These are phyloP conservation scores for Piscicola geometra DNA, from an alignment of 2,888 invertebrate genomes.

Conservation along the genomic window DNA sequence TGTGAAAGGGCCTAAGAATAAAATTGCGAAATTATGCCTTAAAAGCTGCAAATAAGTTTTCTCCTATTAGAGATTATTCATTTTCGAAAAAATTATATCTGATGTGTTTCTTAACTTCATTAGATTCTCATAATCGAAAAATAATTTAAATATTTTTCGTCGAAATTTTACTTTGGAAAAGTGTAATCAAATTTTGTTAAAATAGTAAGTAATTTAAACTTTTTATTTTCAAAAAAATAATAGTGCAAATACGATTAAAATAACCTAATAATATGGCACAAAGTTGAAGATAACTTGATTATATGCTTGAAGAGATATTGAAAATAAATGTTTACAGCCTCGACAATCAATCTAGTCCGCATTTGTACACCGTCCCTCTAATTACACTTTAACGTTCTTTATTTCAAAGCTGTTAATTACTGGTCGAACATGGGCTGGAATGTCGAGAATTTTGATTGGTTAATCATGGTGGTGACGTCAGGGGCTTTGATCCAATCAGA, in stretches of 20 bases:
- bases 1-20: not conserved
- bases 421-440: constrained; percentile 2
- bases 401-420: not conserved
- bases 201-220: no score
- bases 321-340: not conserved
- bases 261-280: not conserved
- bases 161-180: no score
- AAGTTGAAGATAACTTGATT: not conserved
- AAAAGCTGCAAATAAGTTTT: no score
- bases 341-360: not conserved
- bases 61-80: no score
- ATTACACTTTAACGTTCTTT: constrained; percentile 1
- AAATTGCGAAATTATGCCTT: no score
- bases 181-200: no score
- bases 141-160: no score
- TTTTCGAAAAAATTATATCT: no score
- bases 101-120: no score
- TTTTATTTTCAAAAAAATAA: no score
- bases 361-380: not conserved
- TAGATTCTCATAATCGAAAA: no score
- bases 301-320: no score
- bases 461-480: not conserved
- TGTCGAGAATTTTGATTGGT: constrained; percentile 3
- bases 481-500: constrained; percentile 7
- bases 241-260: not conserved